Conservation (phyloP, 2,888 invertebrate genomes). For the Limenitis camilla region DNA sequence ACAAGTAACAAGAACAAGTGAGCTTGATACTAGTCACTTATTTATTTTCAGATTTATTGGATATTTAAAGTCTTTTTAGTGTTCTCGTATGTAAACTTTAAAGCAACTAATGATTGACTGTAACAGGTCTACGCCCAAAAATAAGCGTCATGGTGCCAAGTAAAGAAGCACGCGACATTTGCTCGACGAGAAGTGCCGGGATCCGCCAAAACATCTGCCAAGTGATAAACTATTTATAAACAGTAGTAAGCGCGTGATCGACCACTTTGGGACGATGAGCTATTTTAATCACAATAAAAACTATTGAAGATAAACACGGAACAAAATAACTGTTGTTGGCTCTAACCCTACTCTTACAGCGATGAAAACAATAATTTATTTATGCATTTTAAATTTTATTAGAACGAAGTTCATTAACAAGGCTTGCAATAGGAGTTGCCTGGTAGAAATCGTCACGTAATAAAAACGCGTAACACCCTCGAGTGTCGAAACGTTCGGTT, state of each 20-base stretch:
- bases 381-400: too few species aligned
- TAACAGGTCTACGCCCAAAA: conserved; percentile 35
- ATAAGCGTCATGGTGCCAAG: conserved; percentile 30
- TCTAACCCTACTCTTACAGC: not conserved
- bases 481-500: too few species aligned
- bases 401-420: too few species aligned
- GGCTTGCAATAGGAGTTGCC: too few species aligned
- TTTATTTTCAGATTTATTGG: conserved; percentile 8
- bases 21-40: too few species aligned
- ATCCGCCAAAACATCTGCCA: conserved; percentile 58
- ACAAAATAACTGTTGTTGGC: conserved; percentile 1
- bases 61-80: conserved; percentile 5
- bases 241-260: conserved; percentile 64
- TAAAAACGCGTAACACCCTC: too few species aligned
- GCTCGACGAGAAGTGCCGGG: conserved; percentile 36
- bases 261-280: conserved; percentile 48
- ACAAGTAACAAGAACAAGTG: too few species aligned
- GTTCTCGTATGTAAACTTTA: conserved; percentile 29
- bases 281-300: conserved; percentile 57
- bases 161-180: conserved; percentile 48
- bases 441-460: too few species aligned
- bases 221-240: conserved; percentile 63
- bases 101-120: conserved; percentile 32
- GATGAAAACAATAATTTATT: too few species aligned
- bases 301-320: conserved; percentile 31